These are phyloP conservation scores for Prorops nasuta DNA, from an alignment of 1,140 invertebrate species.

Conservation along the genomic window DNA sequence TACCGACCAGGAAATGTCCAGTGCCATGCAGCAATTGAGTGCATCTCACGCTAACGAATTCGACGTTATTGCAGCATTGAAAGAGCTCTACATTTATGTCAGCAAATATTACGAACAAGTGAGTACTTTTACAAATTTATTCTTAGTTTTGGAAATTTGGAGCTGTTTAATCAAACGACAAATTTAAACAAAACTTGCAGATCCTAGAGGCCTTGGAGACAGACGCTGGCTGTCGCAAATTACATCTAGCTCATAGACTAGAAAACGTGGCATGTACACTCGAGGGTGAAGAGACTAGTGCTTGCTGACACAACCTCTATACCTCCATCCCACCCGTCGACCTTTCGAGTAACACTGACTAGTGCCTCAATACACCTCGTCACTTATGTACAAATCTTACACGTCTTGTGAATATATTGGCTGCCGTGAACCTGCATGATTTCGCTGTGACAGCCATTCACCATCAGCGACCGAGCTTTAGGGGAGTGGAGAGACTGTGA, in stretches of 20 bases:
- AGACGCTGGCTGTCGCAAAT: slow-evolving; percentile 78
- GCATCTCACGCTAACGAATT: slow-evolving; percentile 85
- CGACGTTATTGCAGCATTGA: slow-evolving; percentile 85
- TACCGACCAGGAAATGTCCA: slow-evolving; percentile 88
- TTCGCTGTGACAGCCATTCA: no score
- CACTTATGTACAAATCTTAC: slow-evolving; percentile 48
- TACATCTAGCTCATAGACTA: slow-evolving; percentile 84
- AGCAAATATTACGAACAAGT: slow-evolving; percentile 91
- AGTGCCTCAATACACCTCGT: slow-evolving; percentile 52
- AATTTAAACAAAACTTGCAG: slow-evolving; percentile 49
- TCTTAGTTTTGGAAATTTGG: not conserved
- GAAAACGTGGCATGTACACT: slow-evolving; percentile 88
- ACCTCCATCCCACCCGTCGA: slow-evolving; percentile 42
- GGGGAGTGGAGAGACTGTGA: no score
- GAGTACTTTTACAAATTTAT: no score
- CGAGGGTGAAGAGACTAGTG: slow-evolving; percentile 70
- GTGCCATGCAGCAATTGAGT: slow-evolving; percentile 88
- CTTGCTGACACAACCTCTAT: slow-evolving; percentile 52
- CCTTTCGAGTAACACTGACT: slow-evolving; percentile 49
- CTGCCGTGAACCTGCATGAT: slow-evolving; percentile 31
- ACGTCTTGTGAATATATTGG: slow-evolving; percentile 33
- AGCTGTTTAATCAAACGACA: no score
- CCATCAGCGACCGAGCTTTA: no score
- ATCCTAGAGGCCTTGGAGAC: slow-evolving; percentile 79
- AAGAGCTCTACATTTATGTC: slow-evolving; percentile 92